phyloP scores from a whole-genome alignment of 2,888 invertebrate species.

The Pristionchus mayeri region DNA sequence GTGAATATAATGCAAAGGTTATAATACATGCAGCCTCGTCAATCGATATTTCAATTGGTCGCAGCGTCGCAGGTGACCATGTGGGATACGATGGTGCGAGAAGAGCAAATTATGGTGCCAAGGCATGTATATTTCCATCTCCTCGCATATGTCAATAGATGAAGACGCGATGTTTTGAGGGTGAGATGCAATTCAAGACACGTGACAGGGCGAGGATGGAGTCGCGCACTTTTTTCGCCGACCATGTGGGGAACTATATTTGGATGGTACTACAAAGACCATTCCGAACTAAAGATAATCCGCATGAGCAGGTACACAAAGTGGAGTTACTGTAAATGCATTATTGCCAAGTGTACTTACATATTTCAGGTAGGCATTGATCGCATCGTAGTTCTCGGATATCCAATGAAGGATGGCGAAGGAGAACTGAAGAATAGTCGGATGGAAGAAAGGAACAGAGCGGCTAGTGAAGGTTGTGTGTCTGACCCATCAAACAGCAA shows the following conservation, averaged over 20 bases:
- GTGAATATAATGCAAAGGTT: no score
- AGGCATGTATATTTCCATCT: slow-evolving; percentile 10
- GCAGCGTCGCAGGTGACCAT: slow-evolving; percentile 18
- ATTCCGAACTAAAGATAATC: slow-evolving; percentile 56
- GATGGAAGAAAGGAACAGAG: background rate
- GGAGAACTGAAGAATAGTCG: background rate
- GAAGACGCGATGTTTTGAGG: background rate
- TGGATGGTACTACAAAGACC: slow-evolving; percentile 68
- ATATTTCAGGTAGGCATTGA: slow-evolving; percentile 43
- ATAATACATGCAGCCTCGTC: slow-evolving; percentile 18
- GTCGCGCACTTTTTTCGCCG: slow-evolving; percentile 62
- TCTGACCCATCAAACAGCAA: no score
- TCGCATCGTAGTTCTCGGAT: slow-evolving; percentile 47
- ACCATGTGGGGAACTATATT: slow-evolving; percentile 67
- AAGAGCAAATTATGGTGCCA: slow-evolving; percentile 43
- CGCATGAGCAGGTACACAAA: slow-evolving; percentile 53
- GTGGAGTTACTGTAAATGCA: slow-evolving; percentile 40
- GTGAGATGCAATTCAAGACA: slow-evolving; percentile 47
- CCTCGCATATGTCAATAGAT: background rate
- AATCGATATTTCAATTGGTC: slow-evolving; percentile 42
- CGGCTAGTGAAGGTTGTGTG: slow-evolving; percentile 6
- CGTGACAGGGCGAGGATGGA: slow-evolving; percentile 40
- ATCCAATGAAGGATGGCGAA: slow-evolving; percentile 36
- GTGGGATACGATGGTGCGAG: slow-evolving; percentile 38
- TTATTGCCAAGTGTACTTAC: background rate